Evolutionary conservation across 1,140 invertebrate genomes (phyloP).

Genomic region (Samia ricini): DNA sequence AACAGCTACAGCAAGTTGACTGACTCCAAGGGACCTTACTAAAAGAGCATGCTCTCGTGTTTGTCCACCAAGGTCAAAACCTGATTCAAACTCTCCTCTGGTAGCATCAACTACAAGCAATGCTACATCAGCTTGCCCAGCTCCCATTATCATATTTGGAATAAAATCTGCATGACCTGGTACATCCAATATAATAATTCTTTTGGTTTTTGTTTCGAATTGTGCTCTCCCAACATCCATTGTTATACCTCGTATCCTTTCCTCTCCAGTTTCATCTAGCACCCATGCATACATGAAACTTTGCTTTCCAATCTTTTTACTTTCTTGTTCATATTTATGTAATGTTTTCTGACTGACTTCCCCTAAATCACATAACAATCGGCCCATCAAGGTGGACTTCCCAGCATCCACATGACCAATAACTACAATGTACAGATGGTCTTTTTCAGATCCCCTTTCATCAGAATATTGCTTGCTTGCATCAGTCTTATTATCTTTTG

Average conservation of each 20-base stretch:
- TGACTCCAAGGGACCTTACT: slow-evolving; percentile 92
- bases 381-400: slow-evolving; percentile 98
- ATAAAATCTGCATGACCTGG: slow-evolving; percentile 99
- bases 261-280: slow-evolving; percentile 99
- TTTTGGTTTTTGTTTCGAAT: slow-evolving; percentile 94
- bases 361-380: slow-evolving; percentile 93
- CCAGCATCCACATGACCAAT: slow-evolving; percentile 99
- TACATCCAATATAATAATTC: slow-evolving; percentile 94
- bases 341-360: slow-evolving; percentile 94
- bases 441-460: slow-evolving; percentile 87
- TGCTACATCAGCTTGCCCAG: slow-evolving; percentile 97
- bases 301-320: slow-evolving; percentile 98
- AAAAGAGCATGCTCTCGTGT: slow-evolving; percentile 98
- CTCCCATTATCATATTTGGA: slow-evolving; percentile 99
- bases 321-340: slow-evolving; percentile 99
- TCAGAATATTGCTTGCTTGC: slow-evolving; percentile 82
- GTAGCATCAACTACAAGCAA: slow-evolving; percentile 97
- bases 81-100: slow-evolving; percentile 98
- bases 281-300: slow-evolving; percentile 99
- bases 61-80: slow-evolving; percentile 98
- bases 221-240: slow-evolving; percentile 97
- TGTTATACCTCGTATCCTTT: slow-evolving; percentile 92
- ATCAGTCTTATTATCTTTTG: slow-evolving; percentile 79
- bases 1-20: slow-evolving; percentile 90
- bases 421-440: slow-evolving; percentile 95